A percentile compares a stretch with the other conserved stretches of the same genome.
phyloP scores from a whole-genome alignment of 2,113 vertebrate species.

The Takifugu bimaculatus region DNA sequence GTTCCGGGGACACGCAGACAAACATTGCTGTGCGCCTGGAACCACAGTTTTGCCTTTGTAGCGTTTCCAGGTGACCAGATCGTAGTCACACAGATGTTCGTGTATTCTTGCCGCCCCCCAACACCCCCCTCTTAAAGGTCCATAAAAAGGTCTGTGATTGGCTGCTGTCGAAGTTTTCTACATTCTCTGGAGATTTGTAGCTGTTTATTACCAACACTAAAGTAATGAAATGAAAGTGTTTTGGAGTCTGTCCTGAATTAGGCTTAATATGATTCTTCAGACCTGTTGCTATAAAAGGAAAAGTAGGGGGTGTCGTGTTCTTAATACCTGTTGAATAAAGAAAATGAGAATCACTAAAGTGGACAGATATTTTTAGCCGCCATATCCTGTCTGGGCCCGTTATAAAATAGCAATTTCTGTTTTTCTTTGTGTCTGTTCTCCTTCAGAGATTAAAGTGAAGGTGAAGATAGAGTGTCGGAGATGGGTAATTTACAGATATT shows the following conservation, averaged over 20 bases:
- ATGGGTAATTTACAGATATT: conserved; percentile 42
- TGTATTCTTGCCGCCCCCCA: conserved; percentile 24
- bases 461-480: conserved; percentile 32
- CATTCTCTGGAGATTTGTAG: conserved; percentile 25
- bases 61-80: conserved; percentile 49
- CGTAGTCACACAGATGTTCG: conserved; percentile 60
- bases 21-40: conserved; percentile 14
- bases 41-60: conserved; percentile 31
- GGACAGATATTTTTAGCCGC: too few relatives aligned
- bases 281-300: conserved; percentile 57
- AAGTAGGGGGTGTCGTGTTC: conserved; percentile 38
- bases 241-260: conserved; percentile 51
- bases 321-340: conserved; percentile 45
- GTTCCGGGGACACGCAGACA: conserved; percentile 17
- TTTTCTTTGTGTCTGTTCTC: conserved; percentile 20
- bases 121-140: conserved; percentile 15
- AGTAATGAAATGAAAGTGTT: conserved; percentile 40
- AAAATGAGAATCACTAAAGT: conserved; percentile 39
- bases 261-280: conserved; percentile 27
- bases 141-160: conserved; percentile 28
- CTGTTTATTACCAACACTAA: conserved; percentile 20
- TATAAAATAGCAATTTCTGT: background rate
- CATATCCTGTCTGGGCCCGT: background rate
- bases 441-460: conserved; percentile 33
- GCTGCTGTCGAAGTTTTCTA: conserved; percentile 17